phyloP scores from a whole-genome alignment of 2,797 vertebrate species.

The Pseudomugil gertrudae region DNA sequence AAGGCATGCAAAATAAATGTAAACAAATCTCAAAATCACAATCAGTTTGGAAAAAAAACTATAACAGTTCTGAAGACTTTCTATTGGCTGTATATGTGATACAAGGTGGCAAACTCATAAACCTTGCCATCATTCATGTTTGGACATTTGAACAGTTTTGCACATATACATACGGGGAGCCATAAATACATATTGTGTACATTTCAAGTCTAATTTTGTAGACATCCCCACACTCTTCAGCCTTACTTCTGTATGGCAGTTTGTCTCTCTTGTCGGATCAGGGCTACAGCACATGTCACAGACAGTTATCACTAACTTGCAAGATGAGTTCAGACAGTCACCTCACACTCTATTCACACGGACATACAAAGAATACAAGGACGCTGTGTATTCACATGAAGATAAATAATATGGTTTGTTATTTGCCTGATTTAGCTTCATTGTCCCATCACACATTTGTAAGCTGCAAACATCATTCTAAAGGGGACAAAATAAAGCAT shows the following conservation, averaged over 20 bases:
- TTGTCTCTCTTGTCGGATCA: slow-evolving; percentile 11
- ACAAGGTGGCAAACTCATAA: slow-evolving; percentile 26
- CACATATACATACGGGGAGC: slow-evolving; percentile 4
- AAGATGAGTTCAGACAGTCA: slow-evolving; percentile 6
- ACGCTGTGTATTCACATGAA: slow-evolving; percentile 26
- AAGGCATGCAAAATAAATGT: too few species aligned
- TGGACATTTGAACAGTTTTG: slow-evolving; percentile 41
- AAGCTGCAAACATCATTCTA: slow-evolving; percentile 52
- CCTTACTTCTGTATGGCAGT: slow-evolving; percentile 8
- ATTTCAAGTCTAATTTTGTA: too few species aligned
- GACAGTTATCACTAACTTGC: slow-evolving; percentile 8
- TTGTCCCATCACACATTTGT: slow-evolving; percentile 44
- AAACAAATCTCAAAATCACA: too few species aligned
- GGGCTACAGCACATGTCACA: slow-evolving; percentile 12
- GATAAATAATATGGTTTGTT: slow-evolving; percentile 39
- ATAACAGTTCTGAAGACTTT: neutral
- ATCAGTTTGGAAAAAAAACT: too few species aligned
- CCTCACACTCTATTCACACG: neutral
- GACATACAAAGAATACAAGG: slow-evolving; percentile 17
- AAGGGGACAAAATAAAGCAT: slow-evolving; percentile 31
- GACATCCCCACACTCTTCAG: slow-evolving; percentile 21
- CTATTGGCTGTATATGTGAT: slow-evolving; percentile 18
- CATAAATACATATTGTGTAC: neutral
- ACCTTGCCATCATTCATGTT: slow-evolving; percentile 35
- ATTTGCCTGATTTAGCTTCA: slow-evolving; percentile 43